Conservation (phyloP, 2,888 invertebrate genomes). For the Aleiodes alternator region DNA sequence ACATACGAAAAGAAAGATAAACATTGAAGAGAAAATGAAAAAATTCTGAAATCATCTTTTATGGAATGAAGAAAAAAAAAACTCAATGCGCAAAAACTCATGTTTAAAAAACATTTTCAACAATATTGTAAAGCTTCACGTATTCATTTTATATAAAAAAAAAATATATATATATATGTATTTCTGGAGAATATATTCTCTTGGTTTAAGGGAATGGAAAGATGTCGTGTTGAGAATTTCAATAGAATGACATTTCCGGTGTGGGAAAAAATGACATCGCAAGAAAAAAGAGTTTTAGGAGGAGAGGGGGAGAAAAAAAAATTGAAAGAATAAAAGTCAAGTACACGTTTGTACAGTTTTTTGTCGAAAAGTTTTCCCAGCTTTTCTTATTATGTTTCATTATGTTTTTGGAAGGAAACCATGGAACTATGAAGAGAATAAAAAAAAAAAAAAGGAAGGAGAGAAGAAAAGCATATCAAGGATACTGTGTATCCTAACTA, state of each 20-base stretch:
- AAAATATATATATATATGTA: not conserved
- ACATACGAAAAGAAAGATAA: slow-evolving; percentile 29
- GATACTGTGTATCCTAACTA: slow-evolving; percentile 15
- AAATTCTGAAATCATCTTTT: slow-evolving; percentile 31
- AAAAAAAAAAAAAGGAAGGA: no score
- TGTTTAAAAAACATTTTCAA: not conserved
- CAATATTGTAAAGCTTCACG: not conserved
- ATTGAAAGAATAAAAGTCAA: slow-evolving; percentile 11
- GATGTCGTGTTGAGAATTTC: slow-evolving; percentile 13
- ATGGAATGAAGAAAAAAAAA: slow-evolving; percentile 36
- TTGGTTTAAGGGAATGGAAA: not conserved
- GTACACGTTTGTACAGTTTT: slow-evolving; percentile 27
- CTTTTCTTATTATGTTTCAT: slow-evolving; percentile 21
- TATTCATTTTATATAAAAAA: not conserved
- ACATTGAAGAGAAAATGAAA: slow-evolving; percentile 13
- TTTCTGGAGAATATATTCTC: not conserved
- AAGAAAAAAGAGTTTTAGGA: not conserved
- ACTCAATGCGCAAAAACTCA: not conserved
- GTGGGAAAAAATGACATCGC: slow-evolving; percentile 2
- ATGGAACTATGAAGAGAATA: no score
- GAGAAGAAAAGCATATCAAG: not conserved
- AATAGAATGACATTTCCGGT: slow-evolving; percentile 1
- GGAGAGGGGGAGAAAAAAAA: not conserved
- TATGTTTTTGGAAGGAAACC: slow-evolving; percentile 2
- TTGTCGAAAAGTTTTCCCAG: slow-evolving; percentile 2